Conservation (phyloP, 2,888 invertebrate genomes). For the Agrotis exclamationis region DNA sequence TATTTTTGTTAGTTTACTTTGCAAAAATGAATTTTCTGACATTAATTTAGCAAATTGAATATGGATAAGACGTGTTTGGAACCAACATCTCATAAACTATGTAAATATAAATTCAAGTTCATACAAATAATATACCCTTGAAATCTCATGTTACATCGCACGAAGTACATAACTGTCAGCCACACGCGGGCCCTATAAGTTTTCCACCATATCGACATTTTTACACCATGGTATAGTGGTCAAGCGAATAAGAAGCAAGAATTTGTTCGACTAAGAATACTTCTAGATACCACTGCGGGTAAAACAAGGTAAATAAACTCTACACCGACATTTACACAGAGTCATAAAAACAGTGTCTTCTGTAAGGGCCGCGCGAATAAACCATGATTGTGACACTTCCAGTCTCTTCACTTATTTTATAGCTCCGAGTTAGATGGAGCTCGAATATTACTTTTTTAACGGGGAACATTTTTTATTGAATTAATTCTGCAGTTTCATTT, state of each 20-base stretch:
- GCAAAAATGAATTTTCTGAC: background rate
- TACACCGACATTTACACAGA: slow-evolving; percentile 45
- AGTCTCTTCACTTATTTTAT: slow-evolving; percentile 37
- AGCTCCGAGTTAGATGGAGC: slow-evolving; percentile 21
- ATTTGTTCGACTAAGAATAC: slow-evolving; percentile 26
- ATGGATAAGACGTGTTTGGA: background rate
- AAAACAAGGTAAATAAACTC: slow-evolving; percentile 52
- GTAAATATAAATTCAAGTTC: background rate
- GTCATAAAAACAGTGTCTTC: slow-evolving; percentile 53
- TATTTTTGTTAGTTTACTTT: too few species aligned
- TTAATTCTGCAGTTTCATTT: slow-evolving; percentile 39
- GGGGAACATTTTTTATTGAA: slow-evolving; percentile 45
- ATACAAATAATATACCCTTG: background rate
- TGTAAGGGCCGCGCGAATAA: slow-evolving; percentile 46
- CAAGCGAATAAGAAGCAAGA: slow-evolving; percentile 26
- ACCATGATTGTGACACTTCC: slow-evolving; percentile 49
- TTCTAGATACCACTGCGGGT: slow-evolving; percentile 22
- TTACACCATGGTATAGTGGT: slow-evolving; percentile 21
- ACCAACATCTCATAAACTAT: too few species aligned
- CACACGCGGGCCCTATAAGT: slow-evolving; percentile 22
- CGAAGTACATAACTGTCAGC: slow-evolving; percentile 12
- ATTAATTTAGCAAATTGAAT: background rate
- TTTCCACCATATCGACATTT: slow-evolving; percentile 23
- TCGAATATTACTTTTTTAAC: slow-evolving; percentile 41
- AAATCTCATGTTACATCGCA: background rate